Evolutionary conservation across 2,113 vertebrate genomes (phyloP), one percentile per base, ranked within the genome.

Genomic region (Petaurus breviceps): DNA sequence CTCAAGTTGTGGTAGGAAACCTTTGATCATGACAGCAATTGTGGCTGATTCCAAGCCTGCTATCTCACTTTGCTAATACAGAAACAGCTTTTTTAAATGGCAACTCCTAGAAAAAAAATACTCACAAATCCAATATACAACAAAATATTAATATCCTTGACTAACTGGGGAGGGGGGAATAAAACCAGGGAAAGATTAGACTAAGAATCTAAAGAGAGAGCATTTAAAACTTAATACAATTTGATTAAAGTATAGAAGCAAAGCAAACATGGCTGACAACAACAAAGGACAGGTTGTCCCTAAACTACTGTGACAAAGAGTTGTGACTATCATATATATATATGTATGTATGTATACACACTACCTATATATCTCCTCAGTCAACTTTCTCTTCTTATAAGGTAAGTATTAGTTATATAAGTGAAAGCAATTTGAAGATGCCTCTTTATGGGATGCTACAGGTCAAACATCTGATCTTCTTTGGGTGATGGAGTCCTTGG

Each of bases 341-440:
- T n/a, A n/a, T n/a, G n/a, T n/a, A n/a, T n/a, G n/a, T n/a, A n/a
- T n/a, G n/a, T n/a, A n/a, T n/a, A n/a, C n/a, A n/a, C n/a, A n/a
- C n/a, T 57, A 57, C 26, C 55, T 57, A 57, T n/a, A 46, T 97
- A 95, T 98, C 97, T 98, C 68, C 61, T 96, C 91, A 92, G 49
- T 28, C 25, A 97, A 90, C 61, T 51, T n/a, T 77, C 61, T 77
- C 43, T 96, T 97, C 96, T 97, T 97, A 96, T 52, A 91, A 49
- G 51, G 51, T 89, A 46, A 96, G 54, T 90, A 61, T 52, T 47
- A 46, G 11, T n/a, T 51, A 61, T 94, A 92, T 90, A 89, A 1
- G 91, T 96, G 93, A 96, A 97, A 97, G 91, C 89, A 97, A 96
- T 96, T 94, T 97, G 49, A 95, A 92, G 94, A 95, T 96, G 50